Evolutionary conservation across 2,113 vertebrate species (phyloP), one percentile per base, ranked within the genome.

Genomic region (Edolisoma coerulescens): DNA sequence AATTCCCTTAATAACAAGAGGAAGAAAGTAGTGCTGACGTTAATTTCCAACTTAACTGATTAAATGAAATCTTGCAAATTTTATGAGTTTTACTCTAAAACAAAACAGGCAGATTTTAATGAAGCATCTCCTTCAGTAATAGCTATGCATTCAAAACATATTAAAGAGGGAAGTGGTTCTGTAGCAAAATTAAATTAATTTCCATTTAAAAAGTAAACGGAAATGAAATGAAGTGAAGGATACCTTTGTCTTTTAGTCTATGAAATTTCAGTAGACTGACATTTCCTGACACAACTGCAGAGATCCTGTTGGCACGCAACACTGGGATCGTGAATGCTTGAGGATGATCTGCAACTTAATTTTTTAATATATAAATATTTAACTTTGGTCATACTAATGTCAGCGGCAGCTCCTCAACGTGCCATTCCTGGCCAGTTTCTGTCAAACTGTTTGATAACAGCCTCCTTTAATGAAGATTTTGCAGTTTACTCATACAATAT

Each of bases 81-180:
- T 95, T 92, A 59, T 67, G 74, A 53, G 16, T 59, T 94, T 94
- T 37, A 47, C 18, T 93, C 73, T 86, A 63, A 93, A 92, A 92
- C 65, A 95, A 88, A 96, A 20, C 28, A 63, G 54, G 63, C 39
- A 91, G 57, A 84, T 87, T 93, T 94, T 93, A 88, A 89, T 90
- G 73, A 92, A 65, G 27, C 47, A 52, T 90, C 33, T 84, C 83
- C n/a, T 74, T 67, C 53, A 39, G 39, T 68, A 95, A 94, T 44
- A 81, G 73, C 44, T 53, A 10, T 44, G 35, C 28, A 88, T 91
- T 92, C 77, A 84, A 95, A 96, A 71, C 27, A 35, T 87, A 77
- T 83, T 95, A 77, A 80, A 71, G 56, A 69, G 64, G 27, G 30
- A 82, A 63, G 15, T 13, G 7, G 13, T 69, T 92, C 41, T 79